Conservation (phyloP, 2,888 invertebrate genomes). For the Perizoma affinitatum region DNA sequence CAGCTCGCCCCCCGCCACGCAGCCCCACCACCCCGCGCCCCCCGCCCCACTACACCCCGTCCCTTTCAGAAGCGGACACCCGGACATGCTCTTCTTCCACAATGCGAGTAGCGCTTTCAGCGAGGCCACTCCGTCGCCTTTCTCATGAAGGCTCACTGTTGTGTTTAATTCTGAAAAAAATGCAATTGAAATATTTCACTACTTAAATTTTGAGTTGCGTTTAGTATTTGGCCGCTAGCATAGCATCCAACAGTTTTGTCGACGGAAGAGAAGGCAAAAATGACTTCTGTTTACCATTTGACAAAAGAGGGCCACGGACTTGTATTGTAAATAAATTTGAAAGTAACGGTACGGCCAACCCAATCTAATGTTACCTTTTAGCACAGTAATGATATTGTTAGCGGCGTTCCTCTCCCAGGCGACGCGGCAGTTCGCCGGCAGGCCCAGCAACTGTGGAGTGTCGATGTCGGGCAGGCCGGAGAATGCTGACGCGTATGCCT, state of each 20-base stretch:
- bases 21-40: conserved; percentile 63
- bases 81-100: conserved; percentile 92
- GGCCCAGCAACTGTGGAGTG: conserved; percentile 89
- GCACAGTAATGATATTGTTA: conserved; percentile 79
- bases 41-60: conserved; percentile 54
- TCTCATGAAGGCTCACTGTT: conserved; percentile 67
- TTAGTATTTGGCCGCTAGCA: neutral
- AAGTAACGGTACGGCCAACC: too few species aligned
- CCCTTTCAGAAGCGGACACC: conserved; percentile 68
- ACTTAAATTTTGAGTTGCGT: neutral
- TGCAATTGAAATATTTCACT: too few species aligned
- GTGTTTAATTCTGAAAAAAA: conserved; percentile 60
- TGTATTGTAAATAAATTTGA: too few species aligned
- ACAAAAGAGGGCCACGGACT: too few species aligned
- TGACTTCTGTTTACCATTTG: too few species aligned
- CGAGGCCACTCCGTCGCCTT: conserved; percentile 83
- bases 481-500: conserved; percentile 88
- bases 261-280: too few species aligned
- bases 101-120: conserved; percentile 87
- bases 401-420: conserved; percentile 91
- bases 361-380: conserved; percentile 45
- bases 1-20: conserved; percentile 61
- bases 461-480: conserved; percentile 89
- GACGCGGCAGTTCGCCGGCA: conserved; percentile 94
- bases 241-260: too few species aligned